phyloP scores from a whole-genome alignment of 2,888 invertebrate species.

The Torymus auratus region DNA sequence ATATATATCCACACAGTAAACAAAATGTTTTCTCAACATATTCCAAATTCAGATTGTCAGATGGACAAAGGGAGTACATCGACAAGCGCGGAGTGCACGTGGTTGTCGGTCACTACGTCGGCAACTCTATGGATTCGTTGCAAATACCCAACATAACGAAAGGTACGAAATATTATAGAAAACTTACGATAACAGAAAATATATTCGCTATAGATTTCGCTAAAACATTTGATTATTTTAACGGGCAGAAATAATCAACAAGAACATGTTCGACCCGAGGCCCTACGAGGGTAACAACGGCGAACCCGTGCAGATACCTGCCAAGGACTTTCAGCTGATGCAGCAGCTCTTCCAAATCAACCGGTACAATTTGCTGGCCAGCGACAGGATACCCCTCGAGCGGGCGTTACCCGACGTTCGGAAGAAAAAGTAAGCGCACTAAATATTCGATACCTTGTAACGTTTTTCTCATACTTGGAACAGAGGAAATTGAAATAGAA shows the following conservation, averaged over 20 bases:
- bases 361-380: constrained; percentile 91
- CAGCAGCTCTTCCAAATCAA: constrained; percentile 89
- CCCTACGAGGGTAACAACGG: constrained; percentile 88
- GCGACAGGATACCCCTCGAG: constrained; percentile 91
- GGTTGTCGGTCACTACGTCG: constrained; percentile 92
- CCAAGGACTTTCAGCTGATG: constrained; percentile 86
- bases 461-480: no score
- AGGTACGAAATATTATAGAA: constrained; percentile 79
- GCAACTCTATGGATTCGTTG: constrained; percentile 80
- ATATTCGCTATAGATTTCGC: not conserved
- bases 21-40: not conserved
- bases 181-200: no score
- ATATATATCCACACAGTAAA: no score
- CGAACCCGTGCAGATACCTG: constrained; percentile 86
- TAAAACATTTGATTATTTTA: not conserved
- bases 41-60: constrained; percentile 77
- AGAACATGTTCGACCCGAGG: constrained; percentile 87
- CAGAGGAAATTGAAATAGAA: no score
- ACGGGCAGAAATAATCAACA: constrained; percentile 84
- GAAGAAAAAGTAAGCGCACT: constrained; percentile 82
- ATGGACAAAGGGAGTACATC: constrained; percentile 83
- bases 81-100: constrained; percentile 88
- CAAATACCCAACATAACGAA: constrained; percentile 84
- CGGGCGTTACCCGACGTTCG: constrained; percentile 90
- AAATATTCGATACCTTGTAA: not conserved